Evolutionary conservation across 2,888 invertebrate genomes (phyloP).

Genomic region (Tortrix viridana): DNA sequence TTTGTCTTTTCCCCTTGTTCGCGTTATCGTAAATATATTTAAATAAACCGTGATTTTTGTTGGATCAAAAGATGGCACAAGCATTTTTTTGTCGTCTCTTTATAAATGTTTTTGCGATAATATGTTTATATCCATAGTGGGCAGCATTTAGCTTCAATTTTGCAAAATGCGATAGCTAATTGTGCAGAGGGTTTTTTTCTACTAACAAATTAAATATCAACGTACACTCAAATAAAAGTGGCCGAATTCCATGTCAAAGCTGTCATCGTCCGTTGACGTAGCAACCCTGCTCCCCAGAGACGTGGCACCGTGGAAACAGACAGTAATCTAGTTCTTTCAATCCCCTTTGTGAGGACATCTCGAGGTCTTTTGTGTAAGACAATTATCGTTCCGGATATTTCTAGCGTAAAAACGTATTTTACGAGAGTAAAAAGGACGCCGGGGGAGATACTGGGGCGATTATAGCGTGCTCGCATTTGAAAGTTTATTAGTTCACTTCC

Average conservation of each 20-base stretch:
- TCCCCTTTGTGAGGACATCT: conserved; percentile 72
- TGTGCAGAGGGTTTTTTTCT: too few relatives aligned
- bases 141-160: too few relatives aligned
- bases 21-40: too few relatives aligned
- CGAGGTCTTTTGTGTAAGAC: conserved; percentile 73
- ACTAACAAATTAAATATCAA: neutral
- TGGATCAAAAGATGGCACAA: too few relatives aligned
- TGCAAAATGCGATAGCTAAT: too few relatives aligned
- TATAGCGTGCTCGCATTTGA: conserved; percentile 46
- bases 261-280: conserved; percentile 37
- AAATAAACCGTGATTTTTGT: too few relatives aligned
- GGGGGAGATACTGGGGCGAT: conserved; percentile 37
- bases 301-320: conserved; percentile 50
- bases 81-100: too few relatives aligned
- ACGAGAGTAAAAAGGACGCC: conserved; percentile 52
- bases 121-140: too few relatives aligned
- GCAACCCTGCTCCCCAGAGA: conserved; percentile 45
- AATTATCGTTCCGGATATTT: conserved; percentile 72
- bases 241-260: conserved; percentile 22
- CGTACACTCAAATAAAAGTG: conserved; percentile 16
- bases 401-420: conserved; percentile 69
- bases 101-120: too few relatives aligned
- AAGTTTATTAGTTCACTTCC: conserved; percentile 41
- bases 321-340: conserved; percentile 77
- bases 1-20: neutral